phyloP scores from a whole-genome alignment of 2,888 invertebrate species.

The Tipula vernalis region DNA sequence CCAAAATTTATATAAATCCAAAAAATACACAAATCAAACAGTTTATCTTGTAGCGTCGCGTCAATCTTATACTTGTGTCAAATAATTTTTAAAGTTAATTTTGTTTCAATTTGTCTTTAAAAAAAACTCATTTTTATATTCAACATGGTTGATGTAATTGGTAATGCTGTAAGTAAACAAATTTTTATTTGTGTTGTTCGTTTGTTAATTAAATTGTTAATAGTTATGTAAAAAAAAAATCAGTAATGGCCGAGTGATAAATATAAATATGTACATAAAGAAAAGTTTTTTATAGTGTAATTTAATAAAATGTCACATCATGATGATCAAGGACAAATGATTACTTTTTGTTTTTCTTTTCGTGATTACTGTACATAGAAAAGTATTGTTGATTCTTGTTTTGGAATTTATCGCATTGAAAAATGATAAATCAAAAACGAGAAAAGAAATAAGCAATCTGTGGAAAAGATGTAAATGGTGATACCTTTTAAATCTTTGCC shows the following conservation, averaged over 20 bases:
- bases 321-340: neutral
- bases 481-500: no score
- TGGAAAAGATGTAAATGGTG: no score
- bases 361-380: neutral
- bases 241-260: neutral
- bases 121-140: neutral
- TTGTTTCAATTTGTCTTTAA: neutral
- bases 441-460: neutral
- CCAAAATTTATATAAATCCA: neutral
- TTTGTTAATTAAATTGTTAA: neutral
- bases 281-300: neutral
- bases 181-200: neutral
- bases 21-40: neutral
- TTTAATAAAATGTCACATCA: neutral
- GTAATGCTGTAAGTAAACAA: neutral
- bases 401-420: neutral
- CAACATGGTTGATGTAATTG: neutral
- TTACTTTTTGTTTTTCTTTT: neutral
- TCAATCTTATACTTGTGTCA: neutral
- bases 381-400: neutral
- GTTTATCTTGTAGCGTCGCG: neutral
- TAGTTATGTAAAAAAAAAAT: neutral
- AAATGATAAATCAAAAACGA: neutral
- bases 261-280: neutral
- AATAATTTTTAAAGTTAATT: neutral